phyloP scores from a whole-genome alignment of 2,797 vertebrate species.

The Micropoecilia bifurca region DNA sequence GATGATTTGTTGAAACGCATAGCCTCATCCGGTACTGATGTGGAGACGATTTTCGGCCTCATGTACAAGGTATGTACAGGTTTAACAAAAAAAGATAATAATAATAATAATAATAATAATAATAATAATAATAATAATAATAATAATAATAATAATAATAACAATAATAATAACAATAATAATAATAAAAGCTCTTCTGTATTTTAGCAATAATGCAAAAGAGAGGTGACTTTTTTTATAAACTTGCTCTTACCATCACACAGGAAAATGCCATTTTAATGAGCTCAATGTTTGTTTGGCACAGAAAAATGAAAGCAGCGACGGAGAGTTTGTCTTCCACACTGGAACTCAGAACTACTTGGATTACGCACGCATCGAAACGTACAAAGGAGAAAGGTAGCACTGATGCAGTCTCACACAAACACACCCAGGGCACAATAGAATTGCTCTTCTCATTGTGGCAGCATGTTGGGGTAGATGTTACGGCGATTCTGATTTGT shows the following conservation, averaged over 20 bases:
- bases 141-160: too few relatives aligned
- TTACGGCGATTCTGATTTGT: too few relatives aligned
- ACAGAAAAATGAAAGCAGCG: constrained; percentile 80
- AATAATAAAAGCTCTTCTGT: neutral
- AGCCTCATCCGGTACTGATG: neutral
- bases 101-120: too few relatives aligned
- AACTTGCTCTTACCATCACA: neutral
- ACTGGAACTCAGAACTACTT: constrained; percentile 81
- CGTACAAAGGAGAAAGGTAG: constrained; percentile 83
- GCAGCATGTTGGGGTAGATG: neutral
- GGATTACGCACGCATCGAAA: constrained; percentile 80
- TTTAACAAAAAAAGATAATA: neutral
- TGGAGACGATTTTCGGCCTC: constrained; percentile 79
- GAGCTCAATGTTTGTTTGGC: constrained; percentile 31
- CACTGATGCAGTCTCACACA: neutral
- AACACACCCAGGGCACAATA: constrained; percentile 7
- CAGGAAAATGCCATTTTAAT: neutral
- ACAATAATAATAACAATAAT: too few relatives aligned
- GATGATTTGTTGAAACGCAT: constrained; percentile 71
- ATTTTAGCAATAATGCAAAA: neutral
- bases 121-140: neutral
- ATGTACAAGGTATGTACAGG: constrained; percentile 78
- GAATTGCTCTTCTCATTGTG: constrained; percentile 9
- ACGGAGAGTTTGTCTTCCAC: constrained; percentile 82
- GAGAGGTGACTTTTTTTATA: too few relatives aligned